Percentiles rank a stretch among this genome's conserved stretches.
Evolutionary conservation across 2,113 vertebrate genomes (phyloP).

Genomic region (Cathartes aura): DNA sequence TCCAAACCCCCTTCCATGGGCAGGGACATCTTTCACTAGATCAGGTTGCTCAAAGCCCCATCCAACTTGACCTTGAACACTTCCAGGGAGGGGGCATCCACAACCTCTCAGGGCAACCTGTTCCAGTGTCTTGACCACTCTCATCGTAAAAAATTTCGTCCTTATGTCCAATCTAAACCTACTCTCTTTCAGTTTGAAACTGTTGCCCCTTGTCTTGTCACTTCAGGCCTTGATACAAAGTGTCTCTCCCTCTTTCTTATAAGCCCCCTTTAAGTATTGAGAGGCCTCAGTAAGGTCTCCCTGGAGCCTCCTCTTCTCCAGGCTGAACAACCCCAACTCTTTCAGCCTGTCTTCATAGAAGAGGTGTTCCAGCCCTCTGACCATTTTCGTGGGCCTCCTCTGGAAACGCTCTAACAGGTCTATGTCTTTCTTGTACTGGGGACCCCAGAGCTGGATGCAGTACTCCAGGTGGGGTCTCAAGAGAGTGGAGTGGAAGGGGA

Average conservation of each 20-base stretch:
- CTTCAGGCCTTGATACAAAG: background rate
- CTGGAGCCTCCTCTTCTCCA: background rate
- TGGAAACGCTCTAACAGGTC: background rate
- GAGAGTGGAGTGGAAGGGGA: rapidly evolving
- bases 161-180: background rate
- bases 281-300: background rate
- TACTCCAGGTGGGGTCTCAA: background rate
- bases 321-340: background rate
- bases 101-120: background rate
- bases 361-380: background rate
- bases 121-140: background rate
- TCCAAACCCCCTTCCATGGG: background rate
- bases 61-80: background rate
- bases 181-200: background rate
- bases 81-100: background rate
- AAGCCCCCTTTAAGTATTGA: background rate
- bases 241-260: background rate
- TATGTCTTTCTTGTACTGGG: background rate
- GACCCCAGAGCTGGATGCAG: background rate
- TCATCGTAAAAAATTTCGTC: background rate
- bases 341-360: background rate
- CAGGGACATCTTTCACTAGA: background rate
- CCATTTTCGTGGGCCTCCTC: background rate
- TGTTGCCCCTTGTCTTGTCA: background rate
- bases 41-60: background rate